Percentiles rank a stretch among this genome's conserved stretches.
phyloP scores from a whole-genome alignment of 2,113 vertebrate species.

The Gasterosteus aculeatus region DNA sequence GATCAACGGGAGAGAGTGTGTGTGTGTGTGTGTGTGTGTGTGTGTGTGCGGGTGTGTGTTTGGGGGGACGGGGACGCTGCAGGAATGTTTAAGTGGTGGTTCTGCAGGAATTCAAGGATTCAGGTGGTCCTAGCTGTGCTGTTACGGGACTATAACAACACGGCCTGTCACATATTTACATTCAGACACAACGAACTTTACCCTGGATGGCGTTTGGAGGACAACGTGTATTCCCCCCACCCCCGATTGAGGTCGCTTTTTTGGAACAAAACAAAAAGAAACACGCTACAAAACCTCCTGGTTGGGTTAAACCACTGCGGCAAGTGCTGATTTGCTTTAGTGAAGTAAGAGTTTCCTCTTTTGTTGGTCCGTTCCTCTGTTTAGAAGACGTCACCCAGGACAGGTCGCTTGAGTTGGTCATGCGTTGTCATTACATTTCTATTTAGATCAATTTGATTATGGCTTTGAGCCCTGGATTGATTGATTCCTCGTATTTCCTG shows the following conservation, averaged over 20 bases:
- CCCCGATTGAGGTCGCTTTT: neutral
- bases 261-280: neutral
- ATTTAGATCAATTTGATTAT: slow-evolving; percentile 4
- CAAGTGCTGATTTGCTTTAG: neutral
- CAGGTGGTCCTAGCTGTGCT: neutral
- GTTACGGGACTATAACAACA: neutral
- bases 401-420: neutral
- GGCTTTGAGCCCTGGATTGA: neutral
- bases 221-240: neutral
- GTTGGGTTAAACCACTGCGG: neutral
- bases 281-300: neutral
- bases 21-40: no score
- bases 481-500: neutral
- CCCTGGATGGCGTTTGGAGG: neutral
- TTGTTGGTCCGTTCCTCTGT: neutral
- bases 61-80: neutral
- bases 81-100: slow-evolving; percentile 12
- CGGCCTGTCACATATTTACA: neutral
- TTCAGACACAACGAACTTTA: neutral
- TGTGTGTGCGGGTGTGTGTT: no score
- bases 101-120: slow-evolving; percentile 8
- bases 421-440: neutral
- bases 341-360: neutral
- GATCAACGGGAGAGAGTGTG: slow-evolving; percentile 15
- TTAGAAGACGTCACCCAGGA: slow-evolving; percentile 3